Percentiles rank a stretch among this genome's conserved stretches.
Conservation (phyloP, 2,888 invertebrate genomes). For the Atethmia centrago region DNA sequence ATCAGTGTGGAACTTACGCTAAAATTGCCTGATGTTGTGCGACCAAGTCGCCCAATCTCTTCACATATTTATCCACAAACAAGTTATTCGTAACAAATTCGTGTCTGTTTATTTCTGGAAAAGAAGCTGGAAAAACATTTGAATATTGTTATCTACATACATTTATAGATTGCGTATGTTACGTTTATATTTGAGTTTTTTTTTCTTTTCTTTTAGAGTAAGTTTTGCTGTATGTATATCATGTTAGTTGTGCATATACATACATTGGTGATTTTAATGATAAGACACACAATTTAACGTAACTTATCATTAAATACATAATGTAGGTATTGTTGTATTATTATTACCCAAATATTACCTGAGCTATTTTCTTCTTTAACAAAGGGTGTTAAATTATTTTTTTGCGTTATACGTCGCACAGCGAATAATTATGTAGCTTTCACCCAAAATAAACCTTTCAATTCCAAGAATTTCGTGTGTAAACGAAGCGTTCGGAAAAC, state of each 20-base stretch:
- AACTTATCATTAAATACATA: neutral
- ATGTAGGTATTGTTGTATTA: neutral
- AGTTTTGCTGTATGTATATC: neutral
- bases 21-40: constrained; percentile 80
- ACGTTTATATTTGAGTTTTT: neutral
- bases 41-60: constrained; percentile 77
- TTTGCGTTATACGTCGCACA: neutral
- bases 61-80: constrained; percentile 73
- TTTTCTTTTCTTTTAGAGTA: neutral
- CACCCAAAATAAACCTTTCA: neutral
- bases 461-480: constrained; percentile 4
- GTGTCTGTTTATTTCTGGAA: constrained; percentile 50
- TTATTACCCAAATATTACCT: neutral
- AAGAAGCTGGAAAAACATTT: constrained; percentile 9
- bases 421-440: neutral
- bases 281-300: neutral
- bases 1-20: constrained; percentile 70
- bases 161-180: neutral
- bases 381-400: neutral
- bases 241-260: neutral
- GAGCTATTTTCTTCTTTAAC: neutral
- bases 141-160: neutral
- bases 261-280: too few relatives aligned
- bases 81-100: constrained; percentile 66
- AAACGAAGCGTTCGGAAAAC: constrained; percentile 5